Conservation (phyloP, 2,113 vertebrate genomes). For the Brienomyrus longianalis region DNA sequence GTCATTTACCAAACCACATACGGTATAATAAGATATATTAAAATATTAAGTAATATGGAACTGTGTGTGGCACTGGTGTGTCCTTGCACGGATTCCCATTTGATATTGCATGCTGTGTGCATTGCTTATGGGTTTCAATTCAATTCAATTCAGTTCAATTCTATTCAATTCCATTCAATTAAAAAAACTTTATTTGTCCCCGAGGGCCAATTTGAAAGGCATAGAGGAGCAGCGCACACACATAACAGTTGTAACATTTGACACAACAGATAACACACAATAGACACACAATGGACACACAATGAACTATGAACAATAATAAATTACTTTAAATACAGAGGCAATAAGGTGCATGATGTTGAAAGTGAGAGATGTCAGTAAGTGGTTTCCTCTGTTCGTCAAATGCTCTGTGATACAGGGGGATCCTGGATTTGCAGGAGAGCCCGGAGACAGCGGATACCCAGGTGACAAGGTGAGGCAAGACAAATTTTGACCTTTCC, state of each 20-base stretch:
- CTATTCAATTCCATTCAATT: too few relatives aligned
- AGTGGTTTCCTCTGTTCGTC: constrained; percentile 54
- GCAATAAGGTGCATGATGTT: too few relatives aligned
- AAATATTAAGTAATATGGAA: neutral
- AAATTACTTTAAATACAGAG: too few relatives aligned
- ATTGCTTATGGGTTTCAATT: neutral
- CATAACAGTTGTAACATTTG: too few relatives aligned
- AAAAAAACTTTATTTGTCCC: too few relatives aligned
- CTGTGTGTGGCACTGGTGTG: neutral
- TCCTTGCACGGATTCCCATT: neutral
- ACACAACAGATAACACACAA: too few relatives aligned
- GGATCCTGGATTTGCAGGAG: constrained; percentile 76
- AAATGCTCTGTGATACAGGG: constrained; percentile 75
- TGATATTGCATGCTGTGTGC: neutral
- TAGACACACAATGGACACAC: too few relatives aligned
- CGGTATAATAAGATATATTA: too few relatives aligned
- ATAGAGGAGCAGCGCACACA: too few relatives aligned
- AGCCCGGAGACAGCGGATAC: constrained; percentile 81
- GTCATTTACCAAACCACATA: neutral
- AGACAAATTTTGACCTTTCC: neutral
- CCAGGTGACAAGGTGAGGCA: constrained; percentile 84
- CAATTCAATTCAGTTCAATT: too few relatives aligned
- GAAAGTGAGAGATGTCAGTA: neutral
- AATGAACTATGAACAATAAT: too few relatives aligned
- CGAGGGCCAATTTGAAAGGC: too few relatives aligned